These are phyloP conservation scores for Passerina amoena DNA, from an alignment of 2,113 vertebrate species.

Conservation along the genomic window DNA sequence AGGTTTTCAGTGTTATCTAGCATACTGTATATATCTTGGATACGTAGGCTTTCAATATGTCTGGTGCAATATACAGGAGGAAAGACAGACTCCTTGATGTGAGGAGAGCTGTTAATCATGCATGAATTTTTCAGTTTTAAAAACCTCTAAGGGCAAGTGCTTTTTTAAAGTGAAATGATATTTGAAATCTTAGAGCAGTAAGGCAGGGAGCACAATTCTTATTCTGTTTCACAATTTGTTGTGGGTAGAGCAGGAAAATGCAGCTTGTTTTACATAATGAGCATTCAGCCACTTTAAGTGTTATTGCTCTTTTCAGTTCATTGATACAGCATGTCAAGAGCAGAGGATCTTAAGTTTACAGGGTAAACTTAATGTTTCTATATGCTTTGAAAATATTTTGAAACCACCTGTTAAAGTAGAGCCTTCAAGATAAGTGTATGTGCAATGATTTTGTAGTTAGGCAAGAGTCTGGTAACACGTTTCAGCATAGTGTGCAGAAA, in stretches of 20 bases:
- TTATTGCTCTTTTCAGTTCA: constrained; percentile 19
- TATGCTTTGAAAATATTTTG: neutral
- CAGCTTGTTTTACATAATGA: constrained; percentile 63
- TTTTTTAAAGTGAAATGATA: neutral
- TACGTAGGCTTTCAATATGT: constrained; percentile 38
- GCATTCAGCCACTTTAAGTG: constrained; percentile 27
- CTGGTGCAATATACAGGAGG: constrained; percentile 14
- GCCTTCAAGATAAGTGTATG: neutral
- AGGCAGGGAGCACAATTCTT: neutral
- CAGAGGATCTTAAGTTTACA: neutral
- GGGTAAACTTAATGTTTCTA: neutral
- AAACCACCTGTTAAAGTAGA: constrained; percentile 16
- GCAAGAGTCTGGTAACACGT: neutral
- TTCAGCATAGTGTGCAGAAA: neutral
- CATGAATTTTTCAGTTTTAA: neutral
- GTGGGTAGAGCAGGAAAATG: constrained; percentile 35
- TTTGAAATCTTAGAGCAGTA: constrained; percentile 14
- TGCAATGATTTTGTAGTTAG: neutral
- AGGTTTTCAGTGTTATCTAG: neutral
- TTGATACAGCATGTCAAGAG: neutral
- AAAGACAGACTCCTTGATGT: neutral
- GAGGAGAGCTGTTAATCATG: constrained; percentile 3
- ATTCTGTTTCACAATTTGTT: constrained; percentile 2
- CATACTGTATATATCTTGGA: neutral
- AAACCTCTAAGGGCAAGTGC: neutral